These are phyloP conservation scores for Crossaster papposus DNA, from an alignment of 53 echinoderm and acorn worm species.

Conservation along the genomic window DNA sequence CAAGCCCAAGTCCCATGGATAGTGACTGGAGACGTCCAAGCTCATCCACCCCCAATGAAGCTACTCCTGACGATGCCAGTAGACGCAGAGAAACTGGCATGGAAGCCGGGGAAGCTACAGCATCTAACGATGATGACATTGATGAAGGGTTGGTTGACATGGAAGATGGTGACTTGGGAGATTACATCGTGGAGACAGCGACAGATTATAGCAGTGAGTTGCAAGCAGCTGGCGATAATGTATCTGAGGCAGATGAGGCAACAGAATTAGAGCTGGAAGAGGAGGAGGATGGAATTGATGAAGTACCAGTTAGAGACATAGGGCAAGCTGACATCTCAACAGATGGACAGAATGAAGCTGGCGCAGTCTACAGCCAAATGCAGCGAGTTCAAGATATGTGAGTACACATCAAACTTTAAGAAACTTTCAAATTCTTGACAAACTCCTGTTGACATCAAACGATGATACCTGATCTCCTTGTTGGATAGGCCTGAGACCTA, in stretches of 20 bases:
- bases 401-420: not conserved
- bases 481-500: too few species aligned
- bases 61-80: not conserved
- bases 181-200: conserved; percentile 31
- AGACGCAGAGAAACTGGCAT: not conserved
- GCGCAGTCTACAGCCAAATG: conserved; percentile 3
- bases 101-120: not conserved
- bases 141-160: conserved; percentile 26
- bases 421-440: not conserved
- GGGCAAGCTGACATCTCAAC: not conserved
- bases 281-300: conserved; percentile 14
- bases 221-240: not conserved
- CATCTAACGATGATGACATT: not conserved
- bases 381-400: conserved; percentile 36
- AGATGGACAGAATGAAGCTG: not conserved
- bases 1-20: not conserved
- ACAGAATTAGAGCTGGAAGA: conserved; percentile 13
- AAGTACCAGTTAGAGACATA: conserved; percentile 32
- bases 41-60: conserved; percentile 21
- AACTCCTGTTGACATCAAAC: not conserved
- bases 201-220: conserved; percentile 24
- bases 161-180: conserved; percentile 24
- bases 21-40: not conserved
- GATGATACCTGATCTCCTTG: too few species aligned
- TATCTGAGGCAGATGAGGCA: conserved; percentile 16